Base-by-base conservation (phyloP, 2,888 invertebrate species). In the Galeopsomyia nigrocyanea region DNA sequence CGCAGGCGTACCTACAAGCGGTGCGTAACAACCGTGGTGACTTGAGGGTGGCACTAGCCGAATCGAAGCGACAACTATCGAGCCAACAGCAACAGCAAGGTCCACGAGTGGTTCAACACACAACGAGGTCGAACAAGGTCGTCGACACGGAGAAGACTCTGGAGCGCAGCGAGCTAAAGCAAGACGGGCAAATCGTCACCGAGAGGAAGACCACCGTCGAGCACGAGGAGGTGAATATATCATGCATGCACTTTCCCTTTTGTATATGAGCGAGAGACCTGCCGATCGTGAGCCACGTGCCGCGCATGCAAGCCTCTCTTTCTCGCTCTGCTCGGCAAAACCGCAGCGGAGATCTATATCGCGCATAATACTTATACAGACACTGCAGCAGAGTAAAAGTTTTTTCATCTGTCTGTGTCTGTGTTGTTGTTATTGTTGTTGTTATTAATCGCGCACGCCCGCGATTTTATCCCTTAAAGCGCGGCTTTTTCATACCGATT, bases 61-160 rank as follows among this genome's bases (percentile, higher is more conserved):
- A 87, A 61, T 90, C 89, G 78, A 88, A 89, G 51, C 89, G 89
- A 78, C 90, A 91, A 79, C 82, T 93, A 81, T 91, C 92, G 75
- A 89, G 91, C 55, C 79, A 80, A 56, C 58, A 68, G 49, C 57
- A 53, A 19, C 50, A 58, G 10, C 88, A 89, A 13, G 94, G 93
- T 51, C 94, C 94, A 0, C 89, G 91, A 75, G 87, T 95, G 75
- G 89, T 95, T 67, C 92, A 92, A 82, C 94, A 94, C 81, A 92
- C 93, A 49, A 89, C 90, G 77, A 92, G 92, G 77, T 92, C 91
- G 79, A 92, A 91, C 79, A 95, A 95, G 85, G 93, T 94, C 65
- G 91, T 94, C 83, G 95, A 96, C 86, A 95, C 95, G 76, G 95
- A 95, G 88, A 94, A 95, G 82, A 93, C 92, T 76, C 90, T 90